Conservation (phyloP, 2,113 vertebrate species). For the Triplophysa tibetana region DNA sequence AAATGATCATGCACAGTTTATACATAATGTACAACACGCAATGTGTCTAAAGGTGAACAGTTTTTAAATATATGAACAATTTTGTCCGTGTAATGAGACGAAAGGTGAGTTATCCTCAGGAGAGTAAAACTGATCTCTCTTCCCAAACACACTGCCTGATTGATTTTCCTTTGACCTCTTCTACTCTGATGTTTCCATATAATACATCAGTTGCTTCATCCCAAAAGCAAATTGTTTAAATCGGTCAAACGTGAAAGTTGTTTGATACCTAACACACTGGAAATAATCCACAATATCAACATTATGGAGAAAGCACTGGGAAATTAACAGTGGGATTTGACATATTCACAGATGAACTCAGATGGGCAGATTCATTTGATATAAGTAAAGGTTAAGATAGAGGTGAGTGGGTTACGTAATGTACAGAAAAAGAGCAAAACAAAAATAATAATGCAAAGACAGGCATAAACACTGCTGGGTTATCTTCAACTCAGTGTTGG, state of each 20-base stretch:
- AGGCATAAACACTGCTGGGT: no score
- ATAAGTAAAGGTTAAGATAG: not conserved
- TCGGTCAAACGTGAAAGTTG: slow-evolving; percentile 3
- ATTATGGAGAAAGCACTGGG: not conserved
- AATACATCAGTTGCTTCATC: slow-evolving; percentile 2
- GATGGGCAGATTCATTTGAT: slow-evolving; percentile 7
- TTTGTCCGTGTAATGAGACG: not conserved
- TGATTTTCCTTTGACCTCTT: not conserved
- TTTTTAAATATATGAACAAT: not conserved
- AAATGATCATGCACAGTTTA: not conserved
- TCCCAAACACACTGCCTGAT: not conserved
- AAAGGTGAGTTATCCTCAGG: not conserved
- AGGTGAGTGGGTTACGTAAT: not conserved
- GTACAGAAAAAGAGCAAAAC: not conserved
- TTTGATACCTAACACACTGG: slow-evolving; percentile 3
- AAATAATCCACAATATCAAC: slow-evolving; percentile 29
- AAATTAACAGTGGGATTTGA: slow-evolving; percentile 16
- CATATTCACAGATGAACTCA: not conserved
- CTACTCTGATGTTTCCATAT: slow-evolving; percentile 1
- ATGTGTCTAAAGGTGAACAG: not conserved
- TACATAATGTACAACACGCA: not conserved
- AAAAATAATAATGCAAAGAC: not conserved
- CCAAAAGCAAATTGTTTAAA: not conserved
- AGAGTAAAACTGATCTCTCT: not conserved
- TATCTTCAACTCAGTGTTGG: no score